These are phyloP conservation scores for Myopa tessellatipennis DNA, from an alignment of 2,888 invertebrate genomes.

Conservation along the genomic window DNA sequence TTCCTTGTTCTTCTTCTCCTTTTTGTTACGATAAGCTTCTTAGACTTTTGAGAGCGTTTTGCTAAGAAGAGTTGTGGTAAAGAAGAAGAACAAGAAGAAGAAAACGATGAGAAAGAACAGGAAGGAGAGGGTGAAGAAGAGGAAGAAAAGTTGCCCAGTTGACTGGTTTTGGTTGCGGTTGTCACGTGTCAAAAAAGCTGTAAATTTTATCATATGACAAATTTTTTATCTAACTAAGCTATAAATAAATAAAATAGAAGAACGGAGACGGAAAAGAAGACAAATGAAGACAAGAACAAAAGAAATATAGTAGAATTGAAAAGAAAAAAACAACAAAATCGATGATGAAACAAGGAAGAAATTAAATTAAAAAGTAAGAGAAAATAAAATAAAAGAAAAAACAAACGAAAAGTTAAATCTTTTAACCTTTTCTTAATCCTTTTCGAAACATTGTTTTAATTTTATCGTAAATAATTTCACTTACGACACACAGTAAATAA, in stretches of 20 bases:
- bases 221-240: no score
- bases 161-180: no score
- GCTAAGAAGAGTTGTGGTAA: no score
- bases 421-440: neutral
- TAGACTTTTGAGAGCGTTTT: no score
- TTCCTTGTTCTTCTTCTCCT: no score
- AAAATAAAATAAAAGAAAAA: neutral
- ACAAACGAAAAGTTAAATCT: neutral
- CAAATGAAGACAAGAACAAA: neutral
- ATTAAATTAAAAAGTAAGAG: neutral
- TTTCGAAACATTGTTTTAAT: no score
- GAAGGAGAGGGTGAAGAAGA: neutral
- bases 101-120: neutral
- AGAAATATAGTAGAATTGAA: neutral
- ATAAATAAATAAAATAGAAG: neutral
- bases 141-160: neutral
- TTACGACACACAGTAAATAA: no score
- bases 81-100: neutral
- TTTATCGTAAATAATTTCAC: no score
- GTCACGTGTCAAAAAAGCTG: no score
- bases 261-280: neutral
- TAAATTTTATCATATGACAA: no score
- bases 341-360: neutral
- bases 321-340: neutral
- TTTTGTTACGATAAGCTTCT: no score